These are phyloP conservation scores for Diplazon laetatorius DNA, from an alignment of 2,888 invertebrate species.

Conservation along the genomic window DNA sequence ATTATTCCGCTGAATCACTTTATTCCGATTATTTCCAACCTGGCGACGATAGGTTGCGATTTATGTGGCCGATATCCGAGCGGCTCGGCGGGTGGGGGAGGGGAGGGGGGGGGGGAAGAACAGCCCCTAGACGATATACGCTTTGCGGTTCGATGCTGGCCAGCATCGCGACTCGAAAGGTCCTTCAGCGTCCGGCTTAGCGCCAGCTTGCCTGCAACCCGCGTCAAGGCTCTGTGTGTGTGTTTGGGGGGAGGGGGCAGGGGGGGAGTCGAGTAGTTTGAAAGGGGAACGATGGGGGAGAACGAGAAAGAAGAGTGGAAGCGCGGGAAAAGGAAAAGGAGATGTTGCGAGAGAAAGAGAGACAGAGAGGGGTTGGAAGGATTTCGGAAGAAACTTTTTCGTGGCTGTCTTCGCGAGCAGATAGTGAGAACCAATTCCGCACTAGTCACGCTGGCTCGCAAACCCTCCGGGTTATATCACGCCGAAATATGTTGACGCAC, in stretches of 20 bases:
- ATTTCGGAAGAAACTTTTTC: conserved; percentile 46
- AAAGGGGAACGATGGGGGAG: conserved; percentile 19
- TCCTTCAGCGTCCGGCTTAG: conserved; percentile 54
- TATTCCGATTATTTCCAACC: conserved; percentile 77
- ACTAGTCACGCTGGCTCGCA: conserved; percentile 16
- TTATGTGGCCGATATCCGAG: conserved; percentile 63
- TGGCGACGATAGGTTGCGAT: conserved; percentile 71
- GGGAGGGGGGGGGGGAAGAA: no score
- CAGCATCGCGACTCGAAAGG: conserved; percentile 28
- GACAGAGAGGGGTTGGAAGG: conserved; percentile 17
- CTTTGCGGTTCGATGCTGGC: conserved; percentile 46
- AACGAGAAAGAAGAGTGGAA: neutral
- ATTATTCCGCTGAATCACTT: conserved; percentile 76
- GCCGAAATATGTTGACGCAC: conserved; percentile 52
- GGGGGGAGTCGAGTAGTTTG: no score
- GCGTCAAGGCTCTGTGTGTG: conserved; percentile 34
- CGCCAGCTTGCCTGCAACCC: conserved; percentile 48
- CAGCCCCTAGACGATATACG: conserved; percentile 54
- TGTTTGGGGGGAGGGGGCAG: no score
- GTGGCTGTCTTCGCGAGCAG: conserved; percentile 26
- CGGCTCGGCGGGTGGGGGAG: no score
- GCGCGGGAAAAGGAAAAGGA: neutral
- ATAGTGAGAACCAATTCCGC: conserved; percentile 45
- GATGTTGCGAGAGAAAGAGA: conserved; percentile 1
- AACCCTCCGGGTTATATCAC: conserved; percentile 13